phyloP scores from a whole-genome alignment of 2,797 vertebrate genomes.

The Ctenosaura bakeri region DNA sequence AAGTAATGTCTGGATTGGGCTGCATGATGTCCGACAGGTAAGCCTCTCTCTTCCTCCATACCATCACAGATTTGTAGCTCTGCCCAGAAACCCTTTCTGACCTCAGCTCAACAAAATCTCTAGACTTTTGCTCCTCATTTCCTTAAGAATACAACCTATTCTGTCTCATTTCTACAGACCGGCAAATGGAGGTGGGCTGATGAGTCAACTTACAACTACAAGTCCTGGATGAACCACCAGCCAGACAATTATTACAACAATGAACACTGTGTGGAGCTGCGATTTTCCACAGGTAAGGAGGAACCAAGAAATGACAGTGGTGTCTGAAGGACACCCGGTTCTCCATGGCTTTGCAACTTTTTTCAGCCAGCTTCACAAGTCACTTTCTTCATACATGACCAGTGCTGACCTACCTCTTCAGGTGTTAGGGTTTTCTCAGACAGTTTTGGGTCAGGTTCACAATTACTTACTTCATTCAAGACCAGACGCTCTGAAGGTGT shows the following conservation, averaged over 20 bases:
- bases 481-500: background rate
- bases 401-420: background rate
- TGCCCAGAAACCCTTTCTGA: no score
- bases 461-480: background rate
- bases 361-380: background rate
- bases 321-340: background rate
- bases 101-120: background rate
- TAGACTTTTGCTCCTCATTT: background rate
- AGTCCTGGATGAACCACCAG: background rate
- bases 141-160: background rate
- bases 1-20: constrained; percentile 28
- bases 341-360: background rate
- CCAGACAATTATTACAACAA: background rate
- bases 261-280: constrained; percentile 19
- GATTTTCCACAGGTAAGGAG: background rate
- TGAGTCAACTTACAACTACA: constrained; percentile 19
- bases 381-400: background rate
- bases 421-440: background rate
- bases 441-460: background rate
- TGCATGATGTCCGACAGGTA: background rate
- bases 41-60: background rate
- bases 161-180: background rate
- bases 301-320: background rate
- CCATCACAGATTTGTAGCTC: background rate
- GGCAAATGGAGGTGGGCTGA: constrained; percentile 31